Conservation (phyloP, 1,140 invertebrate genomes). For the Papilio polyxenes region DNA sequence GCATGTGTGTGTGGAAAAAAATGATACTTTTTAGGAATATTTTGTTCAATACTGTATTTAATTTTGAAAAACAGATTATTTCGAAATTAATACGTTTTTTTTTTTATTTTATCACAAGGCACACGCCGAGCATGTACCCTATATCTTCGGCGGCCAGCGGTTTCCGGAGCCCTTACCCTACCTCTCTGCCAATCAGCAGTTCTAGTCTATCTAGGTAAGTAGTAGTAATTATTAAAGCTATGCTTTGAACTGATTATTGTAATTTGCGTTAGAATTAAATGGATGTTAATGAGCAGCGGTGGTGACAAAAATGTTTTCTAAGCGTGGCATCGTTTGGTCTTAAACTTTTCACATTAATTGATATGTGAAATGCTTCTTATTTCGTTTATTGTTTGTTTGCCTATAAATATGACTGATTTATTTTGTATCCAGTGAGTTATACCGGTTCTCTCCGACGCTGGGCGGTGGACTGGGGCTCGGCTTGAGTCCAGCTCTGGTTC, state of each 20-base stretch:
- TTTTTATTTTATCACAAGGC: slow-evolving; percentile 84
- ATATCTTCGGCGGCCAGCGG: slow-evolving; percentile 92
- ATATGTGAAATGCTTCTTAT: background rate
- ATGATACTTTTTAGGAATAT: too few relatives aligned
- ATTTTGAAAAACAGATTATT: too few relatives aligned
- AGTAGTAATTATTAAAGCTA: background rate
- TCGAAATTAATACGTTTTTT: background rate
- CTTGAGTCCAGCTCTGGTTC: slow-evolving; percentile 84
- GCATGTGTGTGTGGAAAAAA: too few relatives aligned
- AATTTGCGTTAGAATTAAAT: too few relatives aligned
- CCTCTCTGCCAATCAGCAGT: slow-evolving; percentile 92
- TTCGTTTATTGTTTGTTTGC: background rate
- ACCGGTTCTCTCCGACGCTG: slow-evolving; percentile 90
- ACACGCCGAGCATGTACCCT: slow-evolving; percentile 95
- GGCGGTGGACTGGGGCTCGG: slow-evolving; percentile 81
- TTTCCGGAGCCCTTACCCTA: slow-evolving; percentile 96
- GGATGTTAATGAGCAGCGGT: too few relatives aligned
- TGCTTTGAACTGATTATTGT: too few relatives aligned
- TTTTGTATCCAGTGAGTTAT: slow-evolving; percentile 86
- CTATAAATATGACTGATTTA: background rate
- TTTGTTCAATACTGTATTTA: too few relatives aligned
- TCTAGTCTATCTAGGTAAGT: slow-evolving; percentile 91
- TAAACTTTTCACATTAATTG: background rate
- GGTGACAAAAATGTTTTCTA: too few relatives aligned
- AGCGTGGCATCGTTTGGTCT: too few relatives aligned